These are phyloP conservation scores for Amblyjoppa proteus DNA, from an alignment of 2,888 invertebrate species.

Conservation along the genomic window DNA sequence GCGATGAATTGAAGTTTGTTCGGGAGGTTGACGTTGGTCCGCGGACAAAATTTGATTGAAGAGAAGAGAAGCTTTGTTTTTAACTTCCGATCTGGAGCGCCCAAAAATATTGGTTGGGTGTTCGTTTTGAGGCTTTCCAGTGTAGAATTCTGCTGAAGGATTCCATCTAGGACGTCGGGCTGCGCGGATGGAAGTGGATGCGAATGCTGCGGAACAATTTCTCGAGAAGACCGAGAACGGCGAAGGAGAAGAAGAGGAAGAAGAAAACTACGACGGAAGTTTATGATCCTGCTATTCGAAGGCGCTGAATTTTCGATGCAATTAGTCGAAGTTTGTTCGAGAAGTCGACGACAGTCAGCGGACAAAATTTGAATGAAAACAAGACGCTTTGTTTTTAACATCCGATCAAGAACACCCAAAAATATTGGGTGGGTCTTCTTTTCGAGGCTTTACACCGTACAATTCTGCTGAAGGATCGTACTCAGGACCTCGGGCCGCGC, in stretches of 20 bases:
- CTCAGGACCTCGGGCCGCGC: conserved; percentile 38
- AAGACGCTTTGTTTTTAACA: neutral
- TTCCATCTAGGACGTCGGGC: conserved; percentile 24
- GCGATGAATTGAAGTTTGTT: no score
- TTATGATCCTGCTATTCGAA: conserved; percentile 61
- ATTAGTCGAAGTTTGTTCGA: no score
- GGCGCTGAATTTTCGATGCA: neutral
- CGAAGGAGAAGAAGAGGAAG: neutral
- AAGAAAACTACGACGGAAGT: conserved; percentile 57
- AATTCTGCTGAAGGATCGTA: conserved; percentile 52
- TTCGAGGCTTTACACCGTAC: conserved; percentile 9
- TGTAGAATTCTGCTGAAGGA: conserved; percentile 52
- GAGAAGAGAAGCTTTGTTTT: no score
- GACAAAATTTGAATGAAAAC: no score
- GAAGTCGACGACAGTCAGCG: no score
- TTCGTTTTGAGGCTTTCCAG: conserved; percentile 5
- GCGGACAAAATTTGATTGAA: no score
- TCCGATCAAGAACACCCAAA: neutral
- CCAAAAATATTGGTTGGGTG: conserved; percentile 34
- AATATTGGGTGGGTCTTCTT: conserved; percentile 35
- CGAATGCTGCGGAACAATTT: conserved; percentile 47
- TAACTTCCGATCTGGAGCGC: neutral
- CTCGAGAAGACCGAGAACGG: conserved; percentile 8
- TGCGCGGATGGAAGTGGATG: conserved; percentile 61
- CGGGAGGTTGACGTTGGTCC: no score